phyloP scores from a whole-genome alignment of 2,113 vertebrate species.

The Anguilla rostrata region DNA sequence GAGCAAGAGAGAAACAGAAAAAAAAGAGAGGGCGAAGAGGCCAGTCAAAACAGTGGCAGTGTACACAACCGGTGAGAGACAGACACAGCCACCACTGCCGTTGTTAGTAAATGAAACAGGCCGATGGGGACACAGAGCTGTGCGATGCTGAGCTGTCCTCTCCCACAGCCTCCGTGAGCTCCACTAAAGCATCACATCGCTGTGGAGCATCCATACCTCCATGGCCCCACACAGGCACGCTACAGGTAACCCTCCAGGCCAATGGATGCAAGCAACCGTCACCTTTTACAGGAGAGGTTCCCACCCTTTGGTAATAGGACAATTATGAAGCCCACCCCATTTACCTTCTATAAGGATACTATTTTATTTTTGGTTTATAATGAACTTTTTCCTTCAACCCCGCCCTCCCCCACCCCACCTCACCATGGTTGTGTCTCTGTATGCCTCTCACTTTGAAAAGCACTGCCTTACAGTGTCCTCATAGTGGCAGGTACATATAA shows the following conservation, averaged over 20 bases:
- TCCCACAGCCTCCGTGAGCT: not conserved
- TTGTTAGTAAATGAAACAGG: constrained; percentile 34
- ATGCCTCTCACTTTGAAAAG: too few relatives aligned
- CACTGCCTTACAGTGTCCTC: too few relatives aligned
- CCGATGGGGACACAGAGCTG: not conserved
- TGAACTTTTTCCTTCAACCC: too few relatives aligned
- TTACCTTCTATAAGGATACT: too few relatives aligned
- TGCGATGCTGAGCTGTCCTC: not conserved
- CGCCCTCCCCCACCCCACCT: too few relatives aligned
- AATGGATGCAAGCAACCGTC: too few relatives aligned
- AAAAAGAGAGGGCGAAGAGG: not conserved
- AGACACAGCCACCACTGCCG: not conserved
- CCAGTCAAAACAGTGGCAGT: not conserved
- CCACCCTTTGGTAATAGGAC: too few relatives aligned
- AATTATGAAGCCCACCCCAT: too few relatives aligned
- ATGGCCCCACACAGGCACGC: not conserved
- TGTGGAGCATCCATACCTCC: not conserved
- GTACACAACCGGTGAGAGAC: not conserved
- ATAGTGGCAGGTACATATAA: not conserved
- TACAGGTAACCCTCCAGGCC: not conserved
- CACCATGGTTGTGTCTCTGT: too few relatives aligned
- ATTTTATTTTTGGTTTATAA: too few relatives aligned
- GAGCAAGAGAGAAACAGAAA: not conserved
- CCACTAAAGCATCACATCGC: not conserved
- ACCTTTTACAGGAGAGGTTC: too few relatives aligned